These are phyloP conservation scores for Drosophila austrosaltans DNA, from an alignment of 2,888 invertebrate genomes.

Conservation along the genomic window DNA sequence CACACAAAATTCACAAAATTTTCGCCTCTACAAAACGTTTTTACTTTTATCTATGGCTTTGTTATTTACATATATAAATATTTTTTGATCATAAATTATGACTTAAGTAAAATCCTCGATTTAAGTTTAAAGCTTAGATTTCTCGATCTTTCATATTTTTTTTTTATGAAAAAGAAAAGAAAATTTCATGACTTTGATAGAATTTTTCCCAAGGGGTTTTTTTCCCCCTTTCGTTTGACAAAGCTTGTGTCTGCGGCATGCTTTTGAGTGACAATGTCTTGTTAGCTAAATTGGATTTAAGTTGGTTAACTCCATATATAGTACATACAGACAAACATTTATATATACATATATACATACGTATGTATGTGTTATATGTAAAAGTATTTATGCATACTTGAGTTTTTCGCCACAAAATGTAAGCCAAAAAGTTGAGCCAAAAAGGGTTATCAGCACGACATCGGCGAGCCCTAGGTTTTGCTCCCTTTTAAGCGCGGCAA, in stretches of 20 bases:
- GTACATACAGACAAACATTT: slow-evolving; percentile 4
- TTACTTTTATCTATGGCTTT: too few relatives aligned
- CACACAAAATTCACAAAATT: too few relatives aligned
- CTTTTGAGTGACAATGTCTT: slow-evolving; percentile 57
- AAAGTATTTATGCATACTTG: slow-evolving; percentile 24
- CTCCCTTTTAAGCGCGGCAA: slow-evolving; percentile 15
- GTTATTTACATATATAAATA: too few relatives aligned
- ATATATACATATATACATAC: slow-evolving; percentile 20
- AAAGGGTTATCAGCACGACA: slow-evolving; percentile 71
- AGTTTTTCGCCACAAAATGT: slow-evolving; percentile 38
- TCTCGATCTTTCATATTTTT: not conserved
- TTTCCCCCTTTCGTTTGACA: not conserved
- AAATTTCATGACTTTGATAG: slow-evolving; percentile 3
- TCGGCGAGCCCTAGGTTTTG: slow-evolving; percentile 30
- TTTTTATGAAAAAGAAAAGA: not conserved
- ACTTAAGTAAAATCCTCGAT: not conserved
- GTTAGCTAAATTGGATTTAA: slow-evolving; percentile 71
- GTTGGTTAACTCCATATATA: slow-evolving; percentile 47
- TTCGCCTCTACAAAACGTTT: too few relatives aligned
- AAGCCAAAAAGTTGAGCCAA: slow-evolving; percentile 52
- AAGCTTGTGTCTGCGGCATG: slow-evolving; percentile 25
- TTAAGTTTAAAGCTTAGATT: not conserved
- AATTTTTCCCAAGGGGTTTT: slow-evolving; percentile 32
- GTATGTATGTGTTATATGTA: slow-evolving; percentile 25
- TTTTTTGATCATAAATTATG: not conserved